Conservation (phyloP, 2,113 vertebrate genomes). For the Pseudorectes ferrugineus region DNA sequence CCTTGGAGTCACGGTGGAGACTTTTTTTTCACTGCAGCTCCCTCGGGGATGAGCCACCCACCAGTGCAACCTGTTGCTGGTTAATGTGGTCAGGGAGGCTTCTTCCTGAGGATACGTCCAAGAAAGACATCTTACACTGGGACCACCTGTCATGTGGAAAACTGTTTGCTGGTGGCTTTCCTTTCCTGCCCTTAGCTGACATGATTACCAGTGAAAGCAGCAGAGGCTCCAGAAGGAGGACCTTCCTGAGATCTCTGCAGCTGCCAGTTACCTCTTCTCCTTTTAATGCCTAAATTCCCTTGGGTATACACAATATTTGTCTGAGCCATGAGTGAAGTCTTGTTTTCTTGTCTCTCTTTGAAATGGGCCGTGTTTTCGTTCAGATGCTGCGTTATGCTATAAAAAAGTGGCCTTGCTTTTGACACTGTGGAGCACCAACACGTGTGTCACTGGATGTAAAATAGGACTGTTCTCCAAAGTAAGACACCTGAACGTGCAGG, state of each 20-base stretch:
- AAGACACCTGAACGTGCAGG: background rate
- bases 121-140: background rate
- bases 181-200: background rate
- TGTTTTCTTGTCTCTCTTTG: background rate
- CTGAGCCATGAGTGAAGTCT: background rate
- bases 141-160: background rate
- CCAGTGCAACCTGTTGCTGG: background rate
- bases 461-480: background rate
- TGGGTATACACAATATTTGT: background rate
- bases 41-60: fast-evolving
- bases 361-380: background rate
- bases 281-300: background rate
- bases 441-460: background rate
- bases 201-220: background rate
- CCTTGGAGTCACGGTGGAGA: background rate
- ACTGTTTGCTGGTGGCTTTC: background rate
- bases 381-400: background rate
- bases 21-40: background rate
- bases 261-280: background rate
- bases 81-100: background rate
- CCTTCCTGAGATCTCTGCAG: background rate
- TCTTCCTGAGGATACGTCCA: background rate
- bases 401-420: background rate
- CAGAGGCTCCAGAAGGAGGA: background rate
- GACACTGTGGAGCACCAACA: background rate